Evolutionary conservation across 2,797 vertebrate genomes (phyloP), one percentile per base, ranked within the genome.

Genomic region (Syngnathus rostellatus): DNA sequence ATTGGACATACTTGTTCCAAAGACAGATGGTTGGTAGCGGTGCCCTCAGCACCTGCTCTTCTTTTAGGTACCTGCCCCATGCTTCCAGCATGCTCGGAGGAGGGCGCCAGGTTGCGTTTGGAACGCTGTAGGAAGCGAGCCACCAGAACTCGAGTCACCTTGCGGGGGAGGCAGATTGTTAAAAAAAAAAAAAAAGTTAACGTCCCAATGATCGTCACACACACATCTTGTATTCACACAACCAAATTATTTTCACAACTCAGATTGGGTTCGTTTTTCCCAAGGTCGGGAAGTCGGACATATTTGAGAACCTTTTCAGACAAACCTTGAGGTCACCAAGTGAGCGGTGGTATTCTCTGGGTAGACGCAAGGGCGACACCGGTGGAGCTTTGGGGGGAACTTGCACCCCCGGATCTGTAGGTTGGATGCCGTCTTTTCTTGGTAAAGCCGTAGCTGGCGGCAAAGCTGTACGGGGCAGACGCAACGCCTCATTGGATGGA

Each of bases 41-140:
- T 65, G 8, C 76, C 84, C 21, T 90, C 90, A 12, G 80, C 66
- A 53, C 77, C 89, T 40, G 69, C 73, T 69, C 81, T 86, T 54
- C 83, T 93, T 77, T 98, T 98, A 51, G 89, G 85, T 6, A 91
- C 91, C 6, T 89, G 93, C 41, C 80, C 81, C 46, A 84, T 78
- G 74, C 67, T 89, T 68, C 88, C 92, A 11, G 81, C 66, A 65
- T 83, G 84, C 25, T 95, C 94, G 0, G 66, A 21, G 1, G 91
- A 77, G 0, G 87, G 83, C 0, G 83, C 82, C 1, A 90, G 83
- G 79, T 93, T 92, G 73, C 94, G 92, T 76, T 91, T 95, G 73
- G 96, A 97, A 66, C 95, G 92, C 77, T 95, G 94, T 75, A 99
- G 87, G 81, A 98, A 95, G 72, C 95, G 92, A 74, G 95, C 94